Conservation (phyloP, 1,140 invertebrate species). For the Leptoteleia sp. region DNA sequence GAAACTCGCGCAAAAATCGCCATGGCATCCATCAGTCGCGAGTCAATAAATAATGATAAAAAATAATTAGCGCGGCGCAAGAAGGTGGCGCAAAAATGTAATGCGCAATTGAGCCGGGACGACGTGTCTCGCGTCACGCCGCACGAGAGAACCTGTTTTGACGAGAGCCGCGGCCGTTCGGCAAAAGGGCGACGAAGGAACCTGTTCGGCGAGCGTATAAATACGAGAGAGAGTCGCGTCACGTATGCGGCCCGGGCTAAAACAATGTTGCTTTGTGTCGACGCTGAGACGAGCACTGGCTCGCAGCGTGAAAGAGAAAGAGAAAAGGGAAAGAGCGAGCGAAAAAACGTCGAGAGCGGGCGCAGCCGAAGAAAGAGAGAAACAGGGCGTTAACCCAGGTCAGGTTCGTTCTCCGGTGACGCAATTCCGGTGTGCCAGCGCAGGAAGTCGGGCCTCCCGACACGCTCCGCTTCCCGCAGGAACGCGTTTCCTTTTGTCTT, state of each 20-base stretch:
- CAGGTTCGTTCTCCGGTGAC: too few species aligned
- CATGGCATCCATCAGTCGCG: too few species aligned
- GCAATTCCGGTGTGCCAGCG: too few species aligned
- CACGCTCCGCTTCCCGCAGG: too few species aligned
- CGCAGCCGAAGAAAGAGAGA: too few species aligned
- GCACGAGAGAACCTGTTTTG: slow-evolving; percentile 54
- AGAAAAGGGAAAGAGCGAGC: slow-evolving; percentile 21
- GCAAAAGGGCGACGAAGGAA: slow-evolving; percentile 30
- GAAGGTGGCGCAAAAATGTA: slow-evolving; percentile 51
- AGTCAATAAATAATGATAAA: slow-evolving; percentile 51
- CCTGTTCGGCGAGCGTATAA: slow-evolving; percentile 46
- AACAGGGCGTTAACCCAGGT: too few species aligned
- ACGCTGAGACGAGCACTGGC: slow-evolving; percentile 12
- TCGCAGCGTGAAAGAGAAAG: slow-evolving; percentile 15
- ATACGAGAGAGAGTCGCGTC: slow-evolving; percentile 33
- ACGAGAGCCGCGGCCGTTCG: slow-evolving; percentile 41
- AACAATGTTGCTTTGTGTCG: slow-evolving; percentile 76
- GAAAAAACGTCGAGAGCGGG: too few species aligned
- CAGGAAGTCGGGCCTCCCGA: too few species aligned
- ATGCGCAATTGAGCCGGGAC: slow-evolving; percentile 32
- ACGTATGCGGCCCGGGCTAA: slow-evolving; percentile 64
- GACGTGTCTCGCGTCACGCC: slow-evolving; percentile 20
- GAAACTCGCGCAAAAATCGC: slow-evolving; percentile 10
- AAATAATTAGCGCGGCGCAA: slow-evolving; percentile 56
- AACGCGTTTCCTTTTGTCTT: too few species aligned